A percentile compares a stretch with the other conserved stretches of the same genome.
Conservation (phyloP, 64 coral and sea anemone species). For the Orbicella faveolata region DNA sequence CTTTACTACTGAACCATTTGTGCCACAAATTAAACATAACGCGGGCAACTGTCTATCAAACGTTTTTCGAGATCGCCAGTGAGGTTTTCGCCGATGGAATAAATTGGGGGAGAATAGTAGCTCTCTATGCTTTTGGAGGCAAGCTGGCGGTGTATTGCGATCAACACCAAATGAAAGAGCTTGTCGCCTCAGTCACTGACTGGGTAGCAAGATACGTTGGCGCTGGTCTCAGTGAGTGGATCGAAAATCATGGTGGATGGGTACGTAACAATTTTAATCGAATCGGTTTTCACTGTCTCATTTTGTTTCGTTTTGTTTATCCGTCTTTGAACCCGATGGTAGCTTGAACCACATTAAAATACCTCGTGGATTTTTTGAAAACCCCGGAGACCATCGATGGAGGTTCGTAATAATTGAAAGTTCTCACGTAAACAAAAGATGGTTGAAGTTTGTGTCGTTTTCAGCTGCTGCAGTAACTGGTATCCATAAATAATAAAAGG, state of each 20-base stretch:
- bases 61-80: constrained; percentile 90
- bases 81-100: constrained; percentile 96
- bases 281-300: constrained; percentile 11
- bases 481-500: constrained; percentile 42
- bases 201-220: constrained; percentile 88
- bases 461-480: constrained; percentile 17
- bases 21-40: constrained; percentile 91
- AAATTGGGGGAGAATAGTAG: constrained; percentile 98
- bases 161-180: constrained; percentile 89
- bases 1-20: constrained; percentile 81
- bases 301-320: constrained; percentile 29
- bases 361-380: not conserved
- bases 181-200: constrained; percentile 71
- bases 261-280: constrained; percentile 62
- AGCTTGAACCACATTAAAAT: not conserved
- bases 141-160: constrained; percentile 92
- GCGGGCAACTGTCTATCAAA: constrained; percentile 77
- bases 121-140: constrained; percentile 94
- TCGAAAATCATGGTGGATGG: constrained; percentile 97
- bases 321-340: not conserved
- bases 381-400: not conserved
- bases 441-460: constrained; percentile 8
- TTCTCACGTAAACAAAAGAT: constrained; percentile 15
- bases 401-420: constrained; percentile 21
- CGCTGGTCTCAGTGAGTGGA: constrained; percentile 75